Evolutionary conservation across 2,797 vertebrate species (phyloP).

Genomic region (Bovichtus variegatus): DNA sequence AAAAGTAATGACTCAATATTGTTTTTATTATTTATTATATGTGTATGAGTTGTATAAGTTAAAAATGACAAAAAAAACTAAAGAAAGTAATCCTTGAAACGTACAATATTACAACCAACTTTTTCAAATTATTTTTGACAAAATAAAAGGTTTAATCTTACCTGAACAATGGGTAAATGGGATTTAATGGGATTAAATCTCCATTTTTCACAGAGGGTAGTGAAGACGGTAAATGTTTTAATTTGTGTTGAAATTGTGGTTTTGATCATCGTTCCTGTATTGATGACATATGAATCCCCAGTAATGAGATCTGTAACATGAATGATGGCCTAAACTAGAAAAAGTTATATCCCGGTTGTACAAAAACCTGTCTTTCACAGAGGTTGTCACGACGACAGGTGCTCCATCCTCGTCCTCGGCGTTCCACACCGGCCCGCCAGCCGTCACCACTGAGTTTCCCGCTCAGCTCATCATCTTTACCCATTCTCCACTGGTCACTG

Average conservation of each 20-base stretch:
- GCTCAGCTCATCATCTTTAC: background rate
- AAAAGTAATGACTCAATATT: no score
- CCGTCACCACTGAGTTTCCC: conserved; percentile 1
- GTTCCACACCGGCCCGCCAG: conserved; percentile 36
- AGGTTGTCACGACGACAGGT: background rate
- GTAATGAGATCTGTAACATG: background rate
- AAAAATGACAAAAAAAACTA: no score
- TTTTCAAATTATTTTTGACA: background rate
- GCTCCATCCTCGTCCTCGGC: background rate
- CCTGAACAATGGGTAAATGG: no score
- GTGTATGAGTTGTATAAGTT: no score
- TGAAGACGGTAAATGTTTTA: no score
- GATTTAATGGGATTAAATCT: no score
- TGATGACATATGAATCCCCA: background rate
- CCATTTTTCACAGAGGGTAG: no score
- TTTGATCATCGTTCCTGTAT: background rate
- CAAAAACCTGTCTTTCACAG: background rate
- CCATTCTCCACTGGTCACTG: background rate
- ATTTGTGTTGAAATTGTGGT: background rate
- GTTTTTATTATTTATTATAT: no score
- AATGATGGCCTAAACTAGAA: background rate
- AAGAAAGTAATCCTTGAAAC: background rate
- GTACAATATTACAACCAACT: background rate
- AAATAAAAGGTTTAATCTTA: no score
- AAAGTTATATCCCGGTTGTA: background rate